Percentiles rank a stretch among this genome's conserved stretches.
These are phyloP conservation scores for Orchestia grillus DNA, from an alignment of 1,140 invertebrate species.

Conservation along the genomic window DNA sequence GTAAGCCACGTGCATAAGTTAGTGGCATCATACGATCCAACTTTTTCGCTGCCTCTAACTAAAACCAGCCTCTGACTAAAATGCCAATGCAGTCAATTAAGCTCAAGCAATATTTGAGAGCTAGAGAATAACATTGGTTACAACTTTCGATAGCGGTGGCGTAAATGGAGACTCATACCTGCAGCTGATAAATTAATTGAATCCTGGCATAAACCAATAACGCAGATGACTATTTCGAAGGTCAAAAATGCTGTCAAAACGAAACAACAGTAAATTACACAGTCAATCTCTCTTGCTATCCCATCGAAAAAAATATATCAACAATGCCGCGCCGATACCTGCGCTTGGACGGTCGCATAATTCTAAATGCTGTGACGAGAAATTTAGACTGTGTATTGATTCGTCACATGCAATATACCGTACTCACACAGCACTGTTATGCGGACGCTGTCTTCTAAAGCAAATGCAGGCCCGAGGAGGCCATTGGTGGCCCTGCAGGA, in stretches of 20 bases:
- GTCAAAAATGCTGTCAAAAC: too few relatives aligned
- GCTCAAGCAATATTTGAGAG: neutral
- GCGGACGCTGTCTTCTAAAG: constrained; percentile 2
- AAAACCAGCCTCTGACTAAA: neutral
- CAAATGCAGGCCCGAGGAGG: constrained; percentile 19
- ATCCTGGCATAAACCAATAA: too few relatives aligned
- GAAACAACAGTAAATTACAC: too few relatives aligned
- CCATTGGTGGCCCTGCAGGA: constrained; percentile 25
- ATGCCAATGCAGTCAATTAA: neutral
- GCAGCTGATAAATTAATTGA: too few relatives aligned
- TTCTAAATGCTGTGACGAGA: too few relatives aligned
- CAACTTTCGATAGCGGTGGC: neutral
- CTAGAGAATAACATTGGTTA: neutral
- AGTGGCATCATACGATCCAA: neutral
- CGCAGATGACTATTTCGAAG: too few relatives aligned
- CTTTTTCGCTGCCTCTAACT: neutral
- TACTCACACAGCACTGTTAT: constrained; percentile 26
- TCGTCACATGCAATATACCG: neutral
- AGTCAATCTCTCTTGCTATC: too few relatives aligned
- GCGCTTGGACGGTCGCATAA: too few relatives aligned
- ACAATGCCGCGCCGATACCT: too few relatives aligned
- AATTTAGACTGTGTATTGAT: neutral
- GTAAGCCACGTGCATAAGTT: neutral
- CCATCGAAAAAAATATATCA: too few relatives aligned
- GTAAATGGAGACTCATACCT: neutral